Conservation (phyloP, 23 tunicate species). For the Aplidium turbinatum region DNA sequence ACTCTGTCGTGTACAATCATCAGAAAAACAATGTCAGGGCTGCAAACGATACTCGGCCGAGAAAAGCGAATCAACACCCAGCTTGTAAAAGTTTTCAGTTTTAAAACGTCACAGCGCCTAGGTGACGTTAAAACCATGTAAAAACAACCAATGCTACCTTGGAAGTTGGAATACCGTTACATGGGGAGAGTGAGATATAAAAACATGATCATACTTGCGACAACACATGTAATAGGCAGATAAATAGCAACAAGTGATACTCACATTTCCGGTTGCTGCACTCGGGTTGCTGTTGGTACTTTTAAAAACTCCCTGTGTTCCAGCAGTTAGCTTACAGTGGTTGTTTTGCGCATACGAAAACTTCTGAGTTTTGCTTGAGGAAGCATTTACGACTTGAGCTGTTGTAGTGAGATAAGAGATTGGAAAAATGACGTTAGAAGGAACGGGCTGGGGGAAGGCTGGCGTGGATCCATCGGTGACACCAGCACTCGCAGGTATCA, state of each 20-base stretch:
- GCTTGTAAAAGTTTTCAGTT: too few species aligned
- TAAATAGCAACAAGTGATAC: too few species aligned
- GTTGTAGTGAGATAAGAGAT: not conserved
- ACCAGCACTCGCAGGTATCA: not conserved
- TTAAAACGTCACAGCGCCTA: too few species aligned
- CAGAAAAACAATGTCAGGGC: too few species aligned
- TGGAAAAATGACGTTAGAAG: constrained; percentile 10
- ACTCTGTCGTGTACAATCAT: too few species aligned
- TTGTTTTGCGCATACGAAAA: not conserved
- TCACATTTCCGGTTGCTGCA: constrained; percentile 14
- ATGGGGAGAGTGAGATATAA: not conserved
- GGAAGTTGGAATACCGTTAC: too few species aligned
- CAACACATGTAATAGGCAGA: not conserved
- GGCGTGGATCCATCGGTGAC: not conserved
- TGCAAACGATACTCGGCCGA: too few species aligned
- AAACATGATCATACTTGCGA: not conserved
- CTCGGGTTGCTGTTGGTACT: not conserved
- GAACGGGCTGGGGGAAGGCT: constrained; percentile 1
- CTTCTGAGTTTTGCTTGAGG: too few species aligned
- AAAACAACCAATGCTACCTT: too few species aligned
- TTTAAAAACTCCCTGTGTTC: not conserved
- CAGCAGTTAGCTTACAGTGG: not conserved
- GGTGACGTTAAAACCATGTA: too few species aligned
- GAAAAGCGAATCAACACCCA: too few species aligned
- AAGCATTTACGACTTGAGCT: not conserved